Evolutionary conservation across 2,113 vertebrate genomes (phyloP), one percentile per base, ranked within the genome.

Genomic region (Sebastes schlegelii): DNA sequence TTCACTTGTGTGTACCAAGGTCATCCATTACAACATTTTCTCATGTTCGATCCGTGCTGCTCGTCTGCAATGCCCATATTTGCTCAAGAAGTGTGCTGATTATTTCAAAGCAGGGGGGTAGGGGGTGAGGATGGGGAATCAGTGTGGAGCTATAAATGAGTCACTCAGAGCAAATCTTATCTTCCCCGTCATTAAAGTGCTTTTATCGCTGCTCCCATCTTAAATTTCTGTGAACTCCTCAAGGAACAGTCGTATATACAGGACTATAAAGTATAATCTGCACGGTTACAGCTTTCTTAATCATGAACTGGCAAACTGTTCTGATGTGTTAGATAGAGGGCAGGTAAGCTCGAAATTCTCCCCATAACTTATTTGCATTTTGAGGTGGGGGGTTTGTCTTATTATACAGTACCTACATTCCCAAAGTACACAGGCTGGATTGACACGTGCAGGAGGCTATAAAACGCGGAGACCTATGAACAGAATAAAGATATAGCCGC

Each of bases 141-240:
- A 82, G 73, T 60, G 83, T 74, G 54, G 70, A 74, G 82, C 77
- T 83, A 79, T 17, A 80, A 89, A 89, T 95, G 94, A 95, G 86
- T 95, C 95, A 95, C 83, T 76, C 64, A 34, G 49, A 58, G 66
- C 85, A 87, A 94, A 96, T 96, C 95, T 96, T 96, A 96, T 96
- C 96, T 95, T 1, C 10, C 17, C 62, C 46, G 89, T 90, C 92
- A 95, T 95, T 96, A 95, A 95, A 95, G 60, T 3, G 66, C 52
- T 91, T 95, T 94, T 95, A 95, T 94, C 88, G 9, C 89, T 69
- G 89, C 84, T 69, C 84, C 80, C 91, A 94, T 95, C 93, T 94
- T 83, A 79, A 74, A 85, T 80, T 92, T 92, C 92, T 93, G 86
- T 93, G 92, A 95, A 94, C 92, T 93, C 79, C 86, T 93, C 80